phyloP scores from a whole-genome alignment of 53 echinoderm and acorn worm species.

The Crossaster papposus region DNA sequence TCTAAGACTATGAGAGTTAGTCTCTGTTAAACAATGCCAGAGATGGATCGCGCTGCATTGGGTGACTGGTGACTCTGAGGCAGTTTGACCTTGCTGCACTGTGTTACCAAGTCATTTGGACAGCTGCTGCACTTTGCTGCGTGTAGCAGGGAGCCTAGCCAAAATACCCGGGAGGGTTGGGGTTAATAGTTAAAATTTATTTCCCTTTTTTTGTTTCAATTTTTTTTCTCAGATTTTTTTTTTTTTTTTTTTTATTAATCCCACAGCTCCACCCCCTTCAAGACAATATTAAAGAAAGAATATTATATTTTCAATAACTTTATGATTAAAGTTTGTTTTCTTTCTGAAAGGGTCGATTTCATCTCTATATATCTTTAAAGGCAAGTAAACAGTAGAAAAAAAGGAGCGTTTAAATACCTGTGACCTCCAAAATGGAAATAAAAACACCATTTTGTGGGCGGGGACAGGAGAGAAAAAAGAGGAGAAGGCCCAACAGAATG shows the following conservation, averaged over 20 bases:
- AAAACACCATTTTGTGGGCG: neutral
- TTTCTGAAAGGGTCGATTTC: conserved; percentile 6
- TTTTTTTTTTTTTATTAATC: neutral
- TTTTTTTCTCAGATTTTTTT: neutral
- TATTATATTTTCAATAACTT: neutral
- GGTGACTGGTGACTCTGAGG: no score
- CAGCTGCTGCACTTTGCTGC: no score
- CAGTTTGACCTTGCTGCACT: no score
- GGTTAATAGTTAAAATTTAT: no score
- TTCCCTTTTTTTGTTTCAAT: neutral
- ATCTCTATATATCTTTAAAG: conserved; percentile 14
- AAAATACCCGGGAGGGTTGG: no score
- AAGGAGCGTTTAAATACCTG: neutral
- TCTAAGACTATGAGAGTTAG: no score
- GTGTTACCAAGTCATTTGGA: no score
- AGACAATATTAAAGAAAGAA: neutral
- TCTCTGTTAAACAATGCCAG: no score
- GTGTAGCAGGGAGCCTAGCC: no score
- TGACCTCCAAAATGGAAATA: neutral
- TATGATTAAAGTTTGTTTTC: neutral
- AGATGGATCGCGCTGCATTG: no score
- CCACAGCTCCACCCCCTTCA: neutral
- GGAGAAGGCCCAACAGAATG: neutral
- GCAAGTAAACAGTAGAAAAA: neutral
- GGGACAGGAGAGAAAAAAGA: neutral